Evolutionary conservation across 2,888 invertebrate genomes (phyloP), one percentile per base, ranked within the genome.

Genomic region (Rosalia funebris): DNA sequence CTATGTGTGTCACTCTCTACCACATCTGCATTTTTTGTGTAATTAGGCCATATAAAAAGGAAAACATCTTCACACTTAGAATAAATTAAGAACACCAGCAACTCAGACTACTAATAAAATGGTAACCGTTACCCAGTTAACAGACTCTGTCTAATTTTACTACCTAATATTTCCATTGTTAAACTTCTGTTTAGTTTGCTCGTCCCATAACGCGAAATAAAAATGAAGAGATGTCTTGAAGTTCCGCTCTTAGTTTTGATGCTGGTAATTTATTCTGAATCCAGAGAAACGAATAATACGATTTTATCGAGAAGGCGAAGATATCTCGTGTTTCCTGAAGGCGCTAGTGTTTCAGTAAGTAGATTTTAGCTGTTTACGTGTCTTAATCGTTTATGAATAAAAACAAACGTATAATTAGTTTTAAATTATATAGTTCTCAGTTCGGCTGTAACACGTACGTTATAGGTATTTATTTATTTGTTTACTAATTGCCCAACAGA

Each of bases 321-420:
- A 9, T 66, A 44, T 47, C 34, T 66, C n/a, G 11, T 60, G 0
- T 66, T 57, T 55, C 66, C 66, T 1, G 56, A 57, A 14, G 48
- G 41, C 12, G 25, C 53, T 19, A 53, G 53, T 32, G 17, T 53
- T 12, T 42, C 53, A 15, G 53, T 53, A 53, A 42, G 53, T 53
- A 7, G 7, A 48, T n/a, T n/a, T n/a, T 25, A 25, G 25, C 3
- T 25, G 7, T 25, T 25, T 25, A 25, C 7, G 3, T 25, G 3
- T 25, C 25, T n/a, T n/a, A n/a, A n/a, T n/a, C n/a, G n/a, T n/a
- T n/a, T n/a, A n/a, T n/a, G n/a, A n/a, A n/a, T n/a, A n/a, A n/a
- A n/a, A n/a, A n/a, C n/a, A n/a, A n/a, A n/a, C n/a, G n/a, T n/a
- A n/a, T n/a, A n/a, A n/a, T n/a, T n/a, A n/a, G n/a, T n/a, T n/a